Evolutionary conservation across 2,113 vertebrate genomes (phyloP).

Genomic region (Electrona antarctica): DNA sequence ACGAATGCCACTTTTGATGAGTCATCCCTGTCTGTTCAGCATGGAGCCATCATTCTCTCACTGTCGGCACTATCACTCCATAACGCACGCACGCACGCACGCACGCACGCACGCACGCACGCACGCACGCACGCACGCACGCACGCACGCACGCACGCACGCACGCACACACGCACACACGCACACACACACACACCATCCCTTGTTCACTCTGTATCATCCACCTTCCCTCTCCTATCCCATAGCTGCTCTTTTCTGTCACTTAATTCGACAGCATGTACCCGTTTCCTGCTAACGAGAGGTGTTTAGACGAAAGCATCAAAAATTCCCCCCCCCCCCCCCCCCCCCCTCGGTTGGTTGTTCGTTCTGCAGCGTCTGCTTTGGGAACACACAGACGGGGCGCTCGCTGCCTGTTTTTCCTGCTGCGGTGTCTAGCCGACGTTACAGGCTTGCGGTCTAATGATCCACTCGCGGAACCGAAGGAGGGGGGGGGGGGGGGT

Average conservation of each 20-base stretch:
- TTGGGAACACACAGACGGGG: conserved; percentile 28
- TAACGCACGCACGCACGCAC: too few relatives aligned
- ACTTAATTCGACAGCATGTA: conserved; percentile 18
- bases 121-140: too few relatives aligned
- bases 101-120: too few relatives aligned
- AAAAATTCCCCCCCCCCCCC: too few relatives aligned
- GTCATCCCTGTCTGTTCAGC: conserved; percentile 61
- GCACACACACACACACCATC: too few relatives aligned
- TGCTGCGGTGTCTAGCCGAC: conserved; percentile 52
- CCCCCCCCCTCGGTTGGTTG: background rate
- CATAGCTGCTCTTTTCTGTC: background rate
- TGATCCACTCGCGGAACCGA: conserved; percentile 64
- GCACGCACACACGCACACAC: too few relatives aligned
- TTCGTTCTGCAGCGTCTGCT: conserved; percentile 49
- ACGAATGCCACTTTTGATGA: conserved; percentile 56
- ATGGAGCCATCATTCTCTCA: conserved; percentile 56
- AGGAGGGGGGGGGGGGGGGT: background rate
- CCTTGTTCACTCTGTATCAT: conserved; percentile 8
- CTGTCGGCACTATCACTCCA: conserved; percentile 50
- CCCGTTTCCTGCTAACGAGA: conserved; percentile 62
- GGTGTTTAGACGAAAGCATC: conserved; percentile 57
- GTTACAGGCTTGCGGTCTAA: conserved; percentile 65
- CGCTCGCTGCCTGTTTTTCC: conserved; percentile 46
- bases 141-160: too few relatives aligned
- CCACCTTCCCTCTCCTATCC: conserved; percentile 18